Evolutionary conservation across 2,797 vertebrate genomes (phyloP).

Genomic region (Pseudopleuronectes americanus): DNA sequence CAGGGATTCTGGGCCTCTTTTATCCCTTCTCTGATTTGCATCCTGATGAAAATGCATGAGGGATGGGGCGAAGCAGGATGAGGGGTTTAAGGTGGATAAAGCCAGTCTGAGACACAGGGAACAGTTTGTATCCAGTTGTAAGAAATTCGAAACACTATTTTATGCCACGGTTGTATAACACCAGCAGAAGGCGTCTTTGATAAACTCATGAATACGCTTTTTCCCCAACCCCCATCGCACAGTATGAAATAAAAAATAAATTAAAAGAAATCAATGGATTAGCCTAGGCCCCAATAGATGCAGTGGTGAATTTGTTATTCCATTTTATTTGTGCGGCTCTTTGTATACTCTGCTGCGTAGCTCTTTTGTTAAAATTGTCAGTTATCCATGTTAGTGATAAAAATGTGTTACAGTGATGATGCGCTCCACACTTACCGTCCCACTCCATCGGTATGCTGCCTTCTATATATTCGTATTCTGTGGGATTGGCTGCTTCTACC

Average conservation of each 20-base stretch:
- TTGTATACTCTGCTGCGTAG: constrained; percentile 38
- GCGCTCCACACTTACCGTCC: constrained; percentile 88
- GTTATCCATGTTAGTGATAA: constrained; percentile 51
- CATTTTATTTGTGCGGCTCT: constrained; percentile 59
- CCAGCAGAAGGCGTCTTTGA: constrained; percentile 73
- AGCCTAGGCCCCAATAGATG: constrained; percentile 60
- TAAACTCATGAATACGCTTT: constrained; percentile 63
- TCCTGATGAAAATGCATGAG: constrained; percentile 86
- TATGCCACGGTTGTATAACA: constrained; percentile 70
- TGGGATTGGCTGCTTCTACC: constrained; percentile 84
- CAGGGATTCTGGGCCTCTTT: constrained; percentile 82
- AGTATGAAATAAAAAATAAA: constrained; percentile 35
- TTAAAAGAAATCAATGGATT: constrained; percentile 57
- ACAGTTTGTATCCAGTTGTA: constrained; percentile 81
- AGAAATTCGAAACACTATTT: constrained; percentile 74
- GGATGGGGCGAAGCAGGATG: constrained; percentile 80
- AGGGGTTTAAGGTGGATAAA: constrained; percentile 84
- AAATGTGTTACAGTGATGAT: constrained; percentile 49
- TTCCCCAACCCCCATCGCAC: constrained; percentile 55
- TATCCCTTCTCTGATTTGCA: constrained; percentile 84
- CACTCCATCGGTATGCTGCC: constrained; percentile 93
- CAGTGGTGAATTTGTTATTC: constrained; percentile 62
- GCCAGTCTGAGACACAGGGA: constrained; percentile 77
- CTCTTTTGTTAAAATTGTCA: constrained; percentile 50
- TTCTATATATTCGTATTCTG: constrained; percentile 85